These are phyloP conservation scores for Lamellibrachia satsuma DNA, from an alignment of 2,888 invertebrate genomes.

Conservation along the genomic window DNA sequence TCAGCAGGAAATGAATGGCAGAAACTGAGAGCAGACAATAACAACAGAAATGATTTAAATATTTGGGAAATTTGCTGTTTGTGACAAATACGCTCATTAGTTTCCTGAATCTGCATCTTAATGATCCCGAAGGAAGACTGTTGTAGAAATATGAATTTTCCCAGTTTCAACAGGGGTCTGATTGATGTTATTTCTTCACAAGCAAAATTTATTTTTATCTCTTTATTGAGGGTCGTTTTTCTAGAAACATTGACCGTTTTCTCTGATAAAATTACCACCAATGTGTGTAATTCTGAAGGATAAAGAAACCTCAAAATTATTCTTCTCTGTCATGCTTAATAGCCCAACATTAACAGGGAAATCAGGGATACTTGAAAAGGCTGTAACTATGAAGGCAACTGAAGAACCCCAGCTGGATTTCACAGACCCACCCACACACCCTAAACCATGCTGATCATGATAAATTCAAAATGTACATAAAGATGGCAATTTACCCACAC, in stretches of 20 bases:
- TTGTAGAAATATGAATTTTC: background rate
- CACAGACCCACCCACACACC: background rate
- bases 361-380: background rate
- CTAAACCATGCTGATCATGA: background rate
- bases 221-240: too few relatives aligned
- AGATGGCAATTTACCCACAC: background rate
- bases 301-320: background rate
- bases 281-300: background rate
- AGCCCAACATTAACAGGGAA: background rate
- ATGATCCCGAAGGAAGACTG: background rate
- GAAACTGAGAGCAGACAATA: background rate
- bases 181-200: background rate
- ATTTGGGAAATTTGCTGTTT: background rate
- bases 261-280: too few relatives aligned
- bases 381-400: background rate
- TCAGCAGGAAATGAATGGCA: background rate
- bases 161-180: background rate
- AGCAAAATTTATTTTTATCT: background rate
- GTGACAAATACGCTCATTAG: background rate
- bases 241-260: too few relatives aligned
- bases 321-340: background rate
- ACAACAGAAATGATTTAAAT: background rate
- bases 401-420: background rate
- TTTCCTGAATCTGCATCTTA: background rate
- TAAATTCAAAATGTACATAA: background rate